A percentile compares a stretch with the other conserved stretches of the same genome.
These are phyloP conservation scores for Euphysa ruthae DNA, from an alignment of 30 jellyfish, hydroid and myxozoan species.

Conservation along the genomic window DNA sequence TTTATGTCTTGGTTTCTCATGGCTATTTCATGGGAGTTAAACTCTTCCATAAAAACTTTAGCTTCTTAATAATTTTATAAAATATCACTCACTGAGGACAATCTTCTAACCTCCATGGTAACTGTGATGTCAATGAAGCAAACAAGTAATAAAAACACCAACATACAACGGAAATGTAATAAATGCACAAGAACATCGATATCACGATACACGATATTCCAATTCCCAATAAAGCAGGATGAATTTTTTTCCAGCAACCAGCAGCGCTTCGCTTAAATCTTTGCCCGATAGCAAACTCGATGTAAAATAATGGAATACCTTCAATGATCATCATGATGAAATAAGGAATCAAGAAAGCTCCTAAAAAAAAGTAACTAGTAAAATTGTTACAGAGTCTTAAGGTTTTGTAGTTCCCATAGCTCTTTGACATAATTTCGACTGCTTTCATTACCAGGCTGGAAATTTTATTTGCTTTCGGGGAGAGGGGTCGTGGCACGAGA, in stretches of 20 bases:
- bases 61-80: not conserved
- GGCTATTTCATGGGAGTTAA: too few relatives aligned
- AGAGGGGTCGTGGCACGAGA: too few relatives aligned
- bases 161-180: conserved; percentile 68
- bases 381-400: too few relatives aligned
- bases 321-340: conserved; percentile 84
- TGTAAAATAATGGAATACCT: conserved; percentile 80
- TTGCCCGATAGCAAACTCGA: conserved; percentile 87
- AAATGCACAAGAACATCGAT: conserved; percentile 65
- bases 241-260: conserved; percentile 65
- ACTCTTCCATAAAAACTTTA: too few relatives aligned
- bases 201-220: conserved; percentile 75
- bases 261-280: conserved; percentile 70
- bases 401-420: too few relatives aligned
- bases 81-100: conserved; percentile 63
- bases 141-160: conserved; percentile 78
- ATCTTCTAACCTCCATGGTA: conserved; percentile 57
- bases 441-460: too few relatives aligned
- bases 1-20: too few relatives aligned
- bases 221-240: conserved; percentile 74
- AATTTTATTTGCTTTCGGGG: too few relatives aligned
- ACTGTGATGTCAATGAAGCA: conserved; percentile 45
- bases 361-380: conserved; percentile 28
- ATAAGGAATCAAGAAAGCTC: conserved; percentile 81
- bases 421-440: too few relatives aligned